Base-by-base conservation (phyloP, 1,140 invertebrate genomes). In the Trichogramma pretiosum region DNA sequence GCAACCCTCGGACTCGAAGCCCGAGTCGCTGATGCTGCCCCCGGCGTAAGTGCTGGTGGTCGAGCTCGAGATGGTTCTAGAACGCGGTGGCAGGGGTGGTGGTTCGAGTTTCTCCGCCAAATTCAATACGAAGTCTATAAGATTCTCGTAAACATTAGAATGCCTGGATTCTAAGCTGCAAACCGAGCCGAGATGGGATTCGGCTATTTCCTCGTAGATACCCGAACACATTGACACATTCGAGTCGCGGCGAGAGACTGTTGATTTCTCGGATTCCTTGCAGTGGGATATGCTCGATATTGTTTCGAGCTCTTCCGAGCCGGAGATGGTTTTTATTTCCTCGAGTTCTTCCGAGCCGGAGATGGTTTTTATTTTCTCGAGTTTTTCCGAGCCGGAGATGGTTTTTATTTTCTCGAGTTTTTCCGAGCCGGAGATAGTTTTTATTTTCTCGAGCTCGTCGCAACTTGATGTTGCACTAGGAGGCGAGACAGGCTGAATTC, bases 181-280 rank as follows among this genome's bases (percentile, higher is more conserved):
- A n/a, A n/a, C n/a, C n/a, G n/a, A n/a, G 23, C n/a, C 2, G 46
- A 50, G 3, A 58, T 30, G 3, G 23, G 32, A n/a, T 65, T 72
- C 64, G n/a, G 62, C 37, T 28, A 76, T 74, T 56, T 75, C 74
- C 50, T 76, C 73, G 47, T 77, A 77, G 50, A 77, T 72, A 3
- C 74, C 76, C 1, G 76, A 77, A 16, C 72, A 64, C 14, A 73
- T 51, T 0, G 76, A 77, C 17, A 73, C 61, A 9, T 67, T 67
- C 0, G 74, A 77, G 47, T 70, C 57, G 5, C 70, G 57, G n/a
- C n/a, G n/a, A n/a, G n/a, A n/a, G n/a, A n/a, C n/a, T n/a, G n/a
- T n/a, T n/a, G n/a, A n/a, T n/a, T 70, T 64, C 0, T 64, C 23
- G 0, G 58, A 56, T 24, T 60, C 43, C 0, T 41, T 36, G 11